Evolutionary conservation across 1,140 invertebrate genomes (phyloP).

Genomic region (Stenopsyche tienmushanensis): DNA sequence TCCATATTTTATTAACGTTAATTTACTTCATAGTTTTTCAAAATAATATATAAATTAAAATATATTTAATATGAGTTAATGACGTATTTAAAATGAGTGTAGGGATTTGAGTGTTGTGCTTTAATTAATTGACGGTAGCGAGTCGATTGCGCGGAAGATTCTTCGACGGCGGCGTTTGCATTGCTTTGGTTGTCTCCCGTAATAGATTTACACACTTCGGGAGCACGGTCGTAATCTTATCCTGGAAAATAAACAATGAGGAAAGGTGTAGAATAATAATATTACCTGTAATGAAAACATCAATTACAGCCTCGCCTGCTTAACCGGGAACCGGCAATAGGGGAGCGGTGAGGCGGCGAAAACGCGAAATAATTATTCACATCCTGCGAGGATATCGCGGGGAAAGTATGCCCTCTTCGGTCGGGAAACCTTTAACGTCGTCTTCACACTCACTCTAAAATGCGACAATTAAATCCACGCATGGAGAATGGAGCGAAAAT

Average conservation of each 20-base stretch:
- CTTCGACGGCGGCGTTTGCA: background rate
- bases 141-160: background rate
- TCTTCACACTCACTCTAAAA: background rate
- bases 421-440: background rate
- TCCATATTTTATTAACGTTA: too few species aligned
- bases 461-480: background rate
- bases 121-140: background rate
- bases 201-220: background rate
- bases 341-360: background rate
- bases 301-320: slow-evolving; percentile 13
- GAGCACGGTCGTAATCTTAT: background rate
- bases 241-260: slow-evolving; percentile 12
- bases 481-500: too few species aligned
- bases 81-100: too few species aligned
- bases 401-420: background rate
- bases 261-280: slow-evolving; percentile 24
- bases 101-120: too few species aligned
- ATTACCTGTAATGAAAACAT: slow-evolving; percentile 22
- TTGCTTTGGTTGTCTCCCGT: too few species aligned
- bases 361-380: slow-evolving; percentile 3
- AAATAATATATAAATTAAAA: too few species aligned
- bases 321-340: background rate
- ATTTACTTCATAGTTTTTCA: too few species aligned
- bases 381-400: background rate
- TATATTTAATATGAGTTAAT: too few species aligned